A percentile compares a stretch with the other conserved stretches of the same genome.
phyloP scores from a whole-genome alignment of 2,797 vertebrate species.

The Neopelma chrysocephalum region DNA sequence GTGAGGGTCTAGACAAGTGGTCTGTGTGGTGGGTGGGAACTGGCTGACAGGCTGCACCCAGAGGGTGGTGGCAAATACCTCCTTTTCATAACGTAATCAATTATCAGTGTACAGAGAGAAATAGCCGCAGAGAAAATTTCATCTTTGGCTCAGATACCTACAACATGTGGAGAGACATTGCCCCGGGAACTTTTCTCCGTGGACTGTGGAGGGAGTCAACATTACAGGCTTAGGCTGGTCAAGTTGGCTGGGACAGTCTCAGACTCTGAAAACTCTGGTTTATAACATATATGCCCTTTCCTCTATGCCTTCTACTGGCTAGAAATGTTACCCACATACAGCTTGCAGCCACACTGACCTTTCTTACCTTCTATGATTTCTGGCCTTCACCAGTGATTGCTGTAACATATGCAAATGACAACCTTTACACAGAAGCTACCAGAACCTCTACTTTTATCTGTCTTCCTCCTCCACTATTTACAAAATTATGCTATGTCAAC shows the following conservation, averaged over 20 bases:
- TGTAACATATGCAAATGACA: not conserved
- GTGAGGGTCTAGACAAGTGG: not conserved
- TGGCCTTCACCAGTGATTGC: not conserved
- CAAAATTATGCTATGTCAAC: slow-evolving; percentile 2
- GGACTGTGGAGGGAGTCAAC: not conserved
- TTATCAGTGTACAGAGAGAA: not conserved
- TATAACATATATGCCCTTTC: not conserved
- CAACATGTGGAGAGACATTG: not conserved
- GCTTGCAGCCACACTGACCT: rapidly evolving
- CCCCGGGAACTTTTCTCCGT: not conserved
- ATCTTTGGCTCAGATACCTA: not conserved
- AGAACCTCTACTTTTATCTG: not conserved
- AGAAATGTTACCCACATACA: not conserved
- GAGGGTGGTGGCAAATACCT: not conserved
- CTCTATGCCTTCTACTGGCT: not conserved
- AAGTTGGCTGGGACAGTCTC: not conserved
- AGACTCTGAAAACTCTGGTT: not conserved
- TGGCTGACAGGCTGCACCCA: not conserved
- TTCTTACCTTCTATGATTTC: not conserved
- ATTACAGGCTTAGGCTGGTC: not conserved
- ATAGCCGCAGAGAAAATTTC: not conserved
- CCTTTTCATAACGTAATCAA: not conserved
- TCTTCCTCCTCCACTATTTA: slow-evolving; percentile 13
- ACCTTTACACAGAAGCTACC: not conserved
- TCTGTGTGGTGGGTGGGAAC: not conserved